phyloP scores from a whole-genome alignment of 2,888 invertebrate genomes.

The Sepioteuthis lessoniana region DNA sequence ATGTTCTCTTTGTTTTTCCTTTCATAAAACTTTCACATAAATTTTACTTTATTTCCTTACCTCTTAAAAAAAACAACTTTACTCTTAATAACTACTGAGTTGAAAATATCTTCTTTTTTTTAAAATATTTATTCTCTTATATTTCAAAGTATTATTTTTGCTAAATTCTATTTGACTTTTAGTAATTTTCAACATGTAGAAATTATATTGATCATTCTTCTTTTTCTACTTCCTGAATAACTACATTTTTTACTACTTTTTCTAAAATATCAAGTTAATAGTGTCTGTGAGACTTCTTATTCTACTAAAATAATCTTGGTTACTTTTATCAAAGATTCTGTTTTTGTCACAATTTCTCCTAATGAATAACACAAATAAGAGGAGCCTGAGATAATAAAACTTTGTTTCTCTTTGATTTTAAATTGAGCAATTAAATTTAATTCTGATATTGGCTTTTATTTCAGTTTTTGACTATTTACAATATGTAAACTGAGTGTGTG shows the following conservation, averaged over 20 bases:
- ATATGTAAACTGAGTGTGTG: too few relatives aligned
- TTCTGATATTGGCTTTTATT: too few relatives aligned
- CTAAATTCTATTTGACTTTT: background rate
- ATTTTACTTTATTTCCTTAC: background rate
- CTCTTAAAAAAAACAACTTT: background rate
- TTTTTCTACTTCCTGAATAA: background rate
- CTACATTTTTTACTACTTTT: background rate
- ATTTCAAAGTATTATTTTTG: background rate
- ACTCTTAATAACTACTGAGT: background rate
- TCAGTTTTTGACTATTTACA: too few relatives aligned
- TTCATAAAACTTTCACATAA: background rate
- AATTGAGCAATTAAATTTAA: too few relatives aligned
- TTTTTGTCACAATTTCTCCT: background rate
- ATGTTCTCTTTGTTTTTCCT: background rate
- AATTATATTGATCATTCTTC: background rate
- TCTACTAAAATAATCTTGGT: background rate
- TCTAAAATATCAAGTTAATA: background rate
- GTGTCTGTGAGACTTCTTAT: background rate
- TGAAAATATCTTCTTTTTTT: background rate
- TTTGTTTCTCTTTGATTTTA: too few relatives aligned
- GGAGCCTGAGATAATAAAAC: too few relatives aligned
- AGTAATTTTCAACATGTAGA: background rate
- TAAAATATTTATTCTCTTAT: constrained; percentile 33
- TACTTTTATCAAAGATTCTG: background rate
- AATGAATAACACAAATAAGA: background rate